Percentiles rank a stretch among this genome's conserved stretches.
These are phyloP conservation scores for Drosophila mayri DNA, from an alignment of 1,140 invertebrate species.

Conservation along the genomic window DNA sequence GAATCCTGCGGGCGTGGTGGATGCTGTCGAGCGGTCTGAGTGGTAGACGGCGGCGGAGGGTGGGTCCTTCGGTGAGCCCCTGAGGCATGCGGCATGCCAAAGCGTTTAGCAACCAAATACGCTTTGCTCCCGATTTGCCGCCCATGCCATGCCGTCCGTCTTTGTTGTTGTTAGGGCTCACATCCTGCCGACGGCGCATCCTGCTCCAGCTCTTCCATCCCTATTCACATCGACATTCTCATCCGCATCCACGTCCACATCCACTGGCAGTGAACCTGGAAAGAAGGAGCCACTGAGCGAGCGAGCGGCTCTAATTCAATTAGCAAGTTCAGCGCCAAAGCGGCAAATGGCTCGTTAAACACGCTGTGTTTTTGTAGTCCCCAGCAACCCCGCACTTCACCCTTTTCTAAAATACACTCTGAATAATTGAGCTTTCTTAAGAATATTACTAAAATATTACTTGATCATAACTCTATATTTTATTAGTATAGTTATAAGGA, in stretches of 20 bases:
- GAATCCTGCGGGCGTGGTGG: constrained; percentile 75
- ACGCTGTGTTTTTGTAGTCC: constrained; percentile 69
- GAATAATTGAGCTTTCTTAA: not conserved
- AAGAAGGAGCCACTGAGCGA: constrained; percentile 36
- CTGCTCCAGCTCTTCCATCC: constrained; percentile 12
- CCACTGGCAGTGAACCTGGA: constrained; percentile 25
- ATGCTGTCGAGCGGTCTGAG: constrained; percentile 3
- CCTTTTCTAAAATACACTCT: constrained; percentile 3
- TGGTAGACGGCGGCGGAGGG: not conserved
- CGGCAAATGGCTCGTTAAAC: constrained; percentile 82
- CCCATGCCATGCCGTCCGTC: constrained; percentile 1
- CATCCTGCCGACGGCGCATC: constrained; percentile 51
- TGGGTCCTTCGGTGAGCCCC: constrained; percentile 25
- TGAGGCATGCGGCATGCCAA: constrained; percentile 73
- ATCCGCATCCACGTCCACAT: constrained; percentile 7
- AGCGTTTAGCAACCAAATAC: constrained; percentile 71
- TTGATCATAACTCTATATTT: not conserved
- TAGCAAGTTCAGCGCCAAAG: constrained; percentile 82
- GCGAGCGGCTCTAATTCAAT: constrained; percentile 75
- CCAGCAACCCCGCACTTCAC: not conserved
- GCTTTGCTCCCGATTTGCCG: constrained; percentile 45
- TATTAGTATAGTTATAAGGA: fast-evolving
- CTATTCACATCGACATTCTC: constrained; percentile 16
- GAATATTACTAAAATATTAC: not conserved
- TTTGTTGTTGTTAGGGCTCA: constrained; percentile 38